phyloP scores from a whole-genome alignment of 53 echinoderm and acorn worm species.

The Astropecten irregularis region DNA sequence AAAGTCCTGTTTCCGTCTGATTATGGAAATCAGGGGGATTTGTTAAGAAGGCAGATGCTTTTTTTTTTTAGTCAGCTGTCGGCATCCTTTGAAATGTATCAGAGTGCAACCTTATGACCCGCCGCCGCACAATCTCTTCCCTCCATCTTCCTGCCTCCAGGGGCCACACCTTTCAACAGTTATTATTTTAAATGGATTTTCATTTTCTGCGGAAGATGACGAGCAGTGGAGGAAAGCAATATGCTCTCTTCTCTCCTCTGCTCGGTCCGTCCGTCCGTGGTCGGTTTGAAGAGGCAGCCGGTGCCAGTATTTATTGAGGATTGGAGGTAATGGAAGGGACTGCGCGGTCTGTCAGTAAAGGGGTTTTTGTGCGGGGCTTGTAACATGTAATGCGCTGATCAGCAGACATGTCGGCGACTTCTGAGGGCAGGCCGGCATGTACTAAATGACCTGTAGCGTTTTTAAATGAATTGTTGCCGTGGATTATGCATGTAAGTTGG shows the following conservation, averaged over 20 bases:
- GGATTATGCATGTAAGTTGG: constrained; percentile 48
- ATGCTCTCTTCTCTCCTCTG: constrained; percentile 1
- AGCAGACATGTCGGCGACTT: constrained; percentile 33
- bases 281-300: constrained; percentile 13
- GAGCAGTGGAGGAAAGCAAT: constrained; percentile 21
- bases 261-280: too few species aligned
- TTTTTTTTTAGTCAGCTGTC: constrained; percentile 7
- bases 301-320: constrained; percentile 26
- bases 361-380: not conserved
- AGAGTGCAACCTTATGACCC: constrained; percentile 53
- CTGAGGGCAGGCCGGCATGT: not conserved
- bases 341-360: too few species aligned
- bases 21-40: constrained; percentile 30
- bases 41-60: constrained; percentile 60
- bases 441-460: constrained; percentile 55
- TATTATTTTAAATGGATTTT: constrained; percentile 62
- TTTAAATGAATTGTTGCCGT: constrained; percentile 51
- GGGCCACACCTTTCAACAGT: constrained; percentile 56
- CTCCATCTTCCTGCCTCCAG: constrained; percentile 31
- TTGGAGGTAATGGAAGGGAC: constrained; percentile 26
- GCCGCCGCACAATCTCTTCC: constrained; percentile 41
- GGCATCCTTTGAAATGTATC: constrained; percentile 58
- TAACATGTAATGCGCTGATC: constrained; percentile 43
- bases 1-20: constrained; percentile 36
- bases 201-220: constrained; percentile 21